Evolutionary conservation across 1,140 invertebrate genomes (phyloP).

Genomic region (Sminthurides bifidus): DNA sequence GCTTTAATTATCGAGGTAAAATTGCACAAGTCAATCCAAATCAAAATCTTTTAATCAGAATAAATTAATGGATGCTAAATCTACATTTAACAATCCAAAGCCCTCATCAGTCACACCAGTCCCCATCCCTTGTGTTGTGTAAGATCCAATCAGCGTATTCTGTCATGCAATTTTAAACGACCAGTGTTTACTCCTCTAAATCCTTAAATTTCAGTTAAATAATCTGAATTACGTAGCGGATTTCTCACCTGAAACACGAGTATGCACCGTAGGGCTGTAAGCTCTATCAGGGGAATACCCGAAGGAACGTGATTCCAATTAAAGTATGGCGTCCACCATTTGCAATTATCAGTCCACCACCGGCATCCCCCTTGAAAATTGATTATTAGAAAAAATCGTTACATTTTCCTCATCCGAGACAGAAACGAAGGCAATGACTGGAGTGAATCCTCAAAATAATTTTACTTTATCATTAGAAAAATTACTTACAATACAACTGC

Average conservation of each 20-base stretch:
- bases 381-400: not conserved
- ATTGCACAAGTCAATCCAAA: not conserved
- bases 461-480: not conserved
- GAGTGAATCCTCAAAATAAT: not conserved
- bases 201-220: not conserved
- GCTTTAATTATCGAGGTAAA: not conserved
- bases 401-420: not conserved
- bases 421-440: not conserved
- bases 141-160: constrained; percentile 26
- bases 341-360: constrained; percentile 17
- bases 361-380: constrained; percentile 15
- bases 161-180: not conserved
- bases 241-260: constrained; percentile 11
- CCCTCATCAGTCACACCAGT: constrained; percentile 16
- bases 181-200: not conserved
- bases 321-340: constrained; percentile 24
- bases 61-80: not conserved
- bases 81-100: not conserved
- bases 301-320: constrained; percentile 33
- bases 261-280: constrained; percentile 22
- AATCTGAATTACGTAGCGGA: not conserved
- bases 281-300: constrained; percentile 18
- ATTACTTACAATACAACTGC: constrained; percentile 11
- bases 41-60: not conserved
- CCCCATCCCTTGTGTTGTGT: constrained; percentile 22